Percentiles rank a stretch among this genome's conserved stretches.
These are phyloP conservation scores for Psophia crepitans DNA, from an alignment of 2,113 vertebrate genomes.

Conservation along the genomic window DNA sequence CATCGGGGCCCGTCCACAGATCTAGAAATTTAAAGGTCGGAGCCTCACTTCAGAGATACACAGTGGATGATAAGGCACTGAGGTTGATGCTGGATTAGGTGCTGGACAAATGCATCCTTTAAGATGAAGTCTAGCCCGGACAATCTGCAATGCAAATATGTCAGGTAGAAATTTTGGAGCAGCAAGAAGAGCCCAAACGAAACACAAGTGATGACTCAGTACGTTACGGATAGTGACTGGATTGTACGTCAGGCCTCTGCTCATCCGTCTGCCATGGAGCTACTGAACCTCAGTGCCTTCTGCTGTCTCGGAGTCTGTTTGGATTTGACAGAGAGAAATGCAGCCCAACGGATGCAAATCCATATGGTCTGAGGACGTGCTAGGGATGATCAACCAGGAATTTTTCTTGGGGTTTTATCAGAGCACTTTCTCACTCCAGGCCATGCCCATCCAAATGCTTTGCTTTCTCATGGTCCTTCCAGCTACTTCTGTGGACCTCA, in stretches of 20 bases:
- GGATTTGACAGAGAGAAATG: background rate
- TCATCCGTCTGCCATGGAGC: background rate
- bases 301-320: background rate
- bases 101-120: background rate
- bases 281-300: background rate
- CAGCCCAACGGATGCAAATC: background rate
- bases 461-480: background rate
- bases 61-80: background rate
- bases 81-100: background rate
- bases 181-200: background rate
- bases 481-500: background rate
- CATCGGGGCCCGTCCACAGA: background rate
- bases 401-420: background rate
- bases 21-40: background rate
- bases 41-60: background rate
- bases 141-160: background rate
- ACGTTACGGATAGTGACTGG: background rate
- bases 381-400: background rate
- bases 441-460: background rate
- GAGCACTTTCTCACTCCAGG: background rate
- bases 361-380: no score
- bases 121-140: background rate
- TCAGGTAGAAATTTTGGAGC: background rate
- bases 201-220: background rate
- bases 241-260: background rate